Evolutionary conservation across 2,797 vertebrate species (phyloP).

Genomic region (Rhabdomys pumilio): DNA sequence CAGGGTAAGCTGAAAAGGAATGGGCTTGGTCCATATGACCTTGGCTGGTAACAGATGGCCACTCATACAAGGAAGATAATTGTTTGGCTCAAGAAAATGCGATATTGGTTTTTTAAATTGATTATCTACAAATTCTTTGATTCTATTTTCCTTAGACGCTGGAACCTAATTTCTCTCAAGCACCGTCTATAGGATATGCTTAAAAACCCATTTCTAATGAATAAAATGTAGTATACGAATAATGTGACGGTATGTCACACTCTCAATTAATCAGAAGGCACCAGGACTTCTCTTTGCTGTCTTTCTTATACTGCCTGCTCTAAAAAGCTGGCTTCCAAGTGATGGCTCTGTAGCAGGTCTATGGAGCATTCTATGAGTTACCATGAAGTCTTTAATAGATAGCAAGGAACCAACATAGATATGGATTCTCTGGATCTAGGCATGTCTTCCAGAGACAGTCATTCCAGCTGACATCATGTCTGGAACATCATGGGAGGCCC

Average conservation of each 20-base stretch:
- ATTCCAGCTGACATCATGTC: background rate
- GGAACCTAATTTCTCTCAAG: background rate
- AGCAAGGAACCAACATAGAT: background rate
- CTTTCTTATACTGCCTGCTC: background rate
- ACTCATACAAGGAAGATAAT: conserved; percentile 8
- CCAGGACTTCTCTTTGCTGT: background rate
- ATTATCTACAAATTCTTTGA: conserved; percentile 13
- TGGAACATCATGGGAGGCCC: background rate
- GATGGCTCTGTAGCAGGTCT: background rate
- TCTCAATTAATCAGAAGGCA: background rate
- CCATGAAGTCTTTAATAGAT: background rate
- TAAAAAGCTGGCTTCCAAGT: background rate
- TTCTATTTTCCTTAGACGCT: background rate
- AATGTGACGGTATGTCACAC: background rate
- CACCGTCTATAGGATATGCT: background rate
- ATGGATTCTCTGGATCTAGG: background rate
- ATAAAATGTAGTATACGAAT: background rate
- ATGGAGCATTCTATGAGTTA: background rate
- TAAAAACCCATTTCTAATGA: conserved; percentile 6
- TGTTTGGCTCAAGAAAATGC: background rate
- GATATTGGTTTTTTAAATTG: conserved; percentile 29
- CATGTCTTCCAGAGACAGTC: background rate
- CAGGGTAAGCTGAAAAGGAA: conserved; percentile 5
- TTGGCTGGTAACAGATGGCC: background rate
- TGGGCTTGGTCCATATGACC: background rate